phyloP scores from a whole-genome alignment of 2,888 invertebrate genomes.

The Meta bourneti region DNA sequence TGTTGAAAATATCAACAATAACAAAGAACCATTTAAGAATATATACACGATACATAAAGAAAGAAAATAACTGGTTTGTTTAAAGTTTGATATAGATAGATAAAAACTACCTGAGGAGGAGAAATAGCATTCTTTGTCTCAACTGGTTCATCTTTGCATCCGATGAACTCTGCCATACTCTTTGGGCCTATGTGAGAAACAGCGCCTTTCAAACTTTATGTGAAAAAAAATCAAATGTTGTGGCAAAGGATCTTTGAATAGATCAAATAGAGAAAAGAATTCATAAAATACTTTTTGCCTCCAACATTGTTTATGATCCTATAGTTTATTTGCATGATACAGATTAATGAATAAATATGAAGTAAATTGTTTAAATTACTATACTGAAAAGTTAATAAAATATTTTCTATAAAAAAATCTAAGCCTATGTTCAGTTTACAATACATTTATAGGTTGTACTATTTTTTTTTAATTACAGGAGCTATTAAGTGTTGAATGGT shows the following conservation, averaged over 20 bases:
- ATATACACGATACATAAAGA: neutral
- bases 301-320: no score
- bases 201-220: neutral
- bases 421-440: no score
- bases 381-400: no score
- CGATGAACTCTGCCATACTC: conserved; percentile 65
- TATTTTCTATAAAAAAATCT: no score
- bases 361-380: no score
- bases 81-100: neutral
- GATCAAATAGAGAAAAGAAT: neutral
- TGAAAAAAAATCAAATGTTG: neutral
- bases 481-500: no score
- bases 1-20: no score
- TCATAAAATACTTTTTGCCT: no score
- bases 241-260: neutral
- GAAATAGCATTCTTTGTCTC: conserved; percentile 65
- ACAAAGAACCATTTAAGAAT: neutral
- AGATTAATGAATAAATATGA: no score
- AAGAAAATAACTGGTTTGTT: neutral
- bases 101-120: conserved; percentile 63
- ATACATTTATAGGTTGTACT: no score
- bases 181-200: conserved; percentile 31
- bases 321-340: no score
- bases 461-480: no score
- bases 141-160: conserved; percentile 61